phyloP scores from a whole-genome alignment of 2,113 vertebrate genomes.

The Hepsetus odoe region DNA sequence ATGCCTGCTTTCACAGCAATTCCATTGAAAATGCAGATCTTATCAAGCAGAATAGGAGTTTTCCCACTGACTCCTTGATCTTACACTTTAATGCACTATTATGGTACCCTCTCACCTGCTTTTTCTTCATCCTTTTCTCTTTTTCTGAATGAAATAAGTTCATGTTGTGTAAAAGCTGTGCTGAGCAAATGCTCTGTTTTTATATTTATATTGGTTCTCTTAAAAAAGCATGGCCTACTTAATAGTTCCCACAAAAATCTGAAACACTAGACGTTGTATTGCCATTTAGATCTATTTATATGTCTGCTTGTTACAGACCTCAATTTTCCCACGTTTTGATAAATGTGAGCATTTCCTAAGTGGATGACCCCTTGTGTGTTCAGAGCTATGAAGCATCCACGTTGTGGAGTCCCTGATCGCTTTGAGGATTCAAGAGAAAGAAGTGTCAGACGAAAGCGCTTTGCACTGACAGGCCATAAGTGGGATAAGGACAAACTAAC shows the following conservation, averaged over 20 bases:
- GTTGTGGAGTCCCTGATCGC: constrained; percentile 90
- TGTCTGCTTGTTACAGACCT: not conserved
- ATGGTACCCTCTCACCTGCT: not conserved
- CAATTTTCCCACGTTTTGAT: not conserved
- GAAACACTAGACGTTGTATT: not conserved
- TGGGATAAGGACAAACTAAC: constrained; percentile 87
- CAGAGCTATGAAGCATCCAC: constrained; percentile 92
- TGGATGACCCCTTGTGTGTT: not conserved
- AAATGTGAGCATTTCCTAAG: not conserved
- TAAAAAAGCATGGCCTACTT: not conserved
- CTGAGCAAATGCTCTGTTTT: not conserved
- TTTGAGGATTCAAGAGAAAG: constrained; percentile 72
- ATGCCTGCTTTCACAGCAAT: not conserved
- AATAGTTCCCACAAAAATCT: not conserved
- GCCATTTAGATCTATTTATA: not conserved
- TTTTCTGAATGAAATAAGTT: not conserved
- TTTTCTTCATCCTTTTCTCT: not conserved
- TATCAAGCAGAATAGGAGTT: not conserved
- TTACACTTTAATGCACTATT: not conserved
- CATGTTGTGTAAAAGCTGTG: not conserved
- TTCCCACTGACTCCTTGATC: not conserved
- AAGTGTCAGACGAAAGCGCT: constrained; percentile 82
- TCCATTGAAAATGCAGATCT: not conserved
- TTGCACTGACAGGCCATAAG: constrained; percentile 83
- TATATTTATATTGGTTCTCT: too few relatives aligned